A percentile compares a stretch with the other conserved stretches of the same genome.
Conservation (phyloP, 1,140 invertebrate species). For the Drusus annulatus region DNA sequence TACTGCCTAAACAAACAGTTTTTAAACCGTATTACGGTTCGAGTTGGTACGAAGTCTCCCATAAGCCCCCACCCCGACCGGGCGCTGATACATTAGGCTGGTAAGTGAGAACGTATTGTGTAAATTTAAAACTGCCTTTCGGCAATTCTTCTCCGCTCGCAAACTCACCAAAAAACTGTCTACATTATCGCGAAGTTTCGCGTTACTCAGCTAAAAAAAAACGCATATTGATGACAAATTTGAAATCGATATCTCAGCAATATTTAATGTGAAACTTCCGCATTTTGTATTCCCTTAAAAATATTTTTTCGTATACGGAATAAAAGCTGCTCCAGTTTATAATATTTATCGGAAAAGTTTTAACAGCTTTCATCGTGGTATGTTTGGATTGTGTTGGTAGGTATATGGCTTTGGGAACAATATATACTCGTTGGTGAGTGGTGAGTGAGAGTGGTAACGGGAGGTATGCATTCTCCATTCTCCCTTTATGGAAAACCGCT, state of each 20-base stretch:
- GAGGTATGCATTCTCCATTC: no score
- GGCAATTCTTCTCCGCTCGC: neutral
- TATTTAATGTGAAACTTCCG: neutral
- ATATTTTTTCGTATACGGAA: neutral
- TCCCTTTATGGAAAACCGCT: no score
- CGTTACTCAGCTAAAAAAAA: neutral
- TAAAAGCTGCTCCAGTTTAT: no score
- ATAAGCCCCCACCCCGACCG: no score
- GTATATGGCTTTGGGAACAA: no score
- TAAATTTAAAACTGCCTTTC: neutral
- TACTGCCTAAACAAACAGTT: neutral
- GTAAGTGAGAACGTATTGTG: neutral
- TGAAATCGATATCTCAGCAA: constrained; percentile 5
- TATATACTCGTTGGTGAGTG: no score
- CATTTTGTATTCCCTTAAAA: constrained; percentile 16
- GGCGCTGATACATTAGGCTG: no score
- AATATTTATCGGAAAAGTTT: no score
- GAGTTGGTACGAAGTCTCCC: neutral
- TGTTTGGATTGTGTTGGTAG: no score
- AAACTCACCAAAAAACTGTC: neutral
- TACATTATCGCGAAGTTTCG: constrained; percentile 4
- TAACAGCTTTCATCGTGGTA: no score
- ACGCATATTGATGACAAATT: neutral
- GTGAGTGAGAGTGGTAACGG: no score
- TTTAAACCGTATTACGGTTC: neutral